Evolutionary conservation across 2,113 vertebrate genomes (phyloP).

Genomic region (Datnioides undecimradiatus): DNA sequence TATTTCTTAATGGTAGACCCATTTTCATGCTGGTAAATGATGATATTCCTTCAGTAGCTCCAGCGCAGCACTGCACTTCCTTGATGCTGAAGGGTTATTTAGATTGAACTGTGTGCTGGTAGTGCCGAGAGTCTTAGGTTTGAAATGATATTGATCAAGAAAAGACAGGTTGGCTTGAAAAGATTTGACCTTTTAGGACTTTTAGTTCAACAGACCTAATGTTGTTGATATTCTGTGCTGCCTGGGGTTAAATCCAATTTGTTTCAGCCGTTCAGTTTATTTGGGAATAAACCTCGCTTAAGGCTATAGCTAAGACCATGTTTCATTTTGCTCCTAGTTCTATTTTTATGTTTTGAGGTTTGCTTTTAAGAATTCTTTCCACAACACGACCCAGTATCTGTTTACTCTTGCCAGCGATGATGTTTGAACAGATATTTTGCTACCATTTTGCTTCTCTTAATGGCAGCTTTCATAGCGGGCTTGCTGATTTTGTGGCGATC

Average conservation of each 20-base stretch:
- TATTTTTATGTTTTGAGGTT: constrained; percentile 6
- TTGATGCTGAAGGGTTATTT: not conserved
- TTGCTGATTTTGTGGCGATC: not conserved
- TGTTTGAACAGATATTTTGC: constrained; percentile 10
- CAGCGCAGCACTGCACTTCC: not conserved
- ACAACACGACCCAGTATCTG: not conserved
- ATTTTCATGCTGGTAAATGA: not conserved
- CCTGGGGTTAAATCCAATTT: constrained; percentile 65
- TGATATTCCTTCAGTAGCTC: not conserved
- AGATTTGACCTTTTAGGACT: constrained; percentile 45
- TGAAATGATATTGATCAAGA: constrained; percentile 59
- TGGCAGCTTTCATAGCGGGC: not conserved
- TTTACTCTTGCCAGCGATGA: not conserved
- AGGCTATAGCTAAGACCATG: constrained; percentile 13
- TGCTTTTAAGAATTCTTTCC: not conserved
- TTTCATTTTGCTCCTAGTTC: constrained; percentile 22
- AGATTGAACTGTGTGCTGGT: constrained; percentile 16
- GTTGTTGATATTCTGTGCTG: constrained; percentile 48
- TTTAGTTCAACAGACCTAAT: constrained; percentile 30
- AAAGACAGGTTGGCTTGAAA: constrained; percentile 43
- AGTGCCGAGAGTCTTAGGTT: constrained; percentile 11
- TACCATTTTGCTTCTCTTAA: not conserved
- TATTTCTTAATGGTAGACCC: not conserved
- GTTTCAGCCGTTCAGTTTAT: constrained; percentile 15
- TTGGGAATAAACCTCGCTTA: constrained; percentile 38